phyloP scores from a whole-genome alignment of 2,113 vertebrate genomes.

The Micronycteris hirsuta region DNA sequence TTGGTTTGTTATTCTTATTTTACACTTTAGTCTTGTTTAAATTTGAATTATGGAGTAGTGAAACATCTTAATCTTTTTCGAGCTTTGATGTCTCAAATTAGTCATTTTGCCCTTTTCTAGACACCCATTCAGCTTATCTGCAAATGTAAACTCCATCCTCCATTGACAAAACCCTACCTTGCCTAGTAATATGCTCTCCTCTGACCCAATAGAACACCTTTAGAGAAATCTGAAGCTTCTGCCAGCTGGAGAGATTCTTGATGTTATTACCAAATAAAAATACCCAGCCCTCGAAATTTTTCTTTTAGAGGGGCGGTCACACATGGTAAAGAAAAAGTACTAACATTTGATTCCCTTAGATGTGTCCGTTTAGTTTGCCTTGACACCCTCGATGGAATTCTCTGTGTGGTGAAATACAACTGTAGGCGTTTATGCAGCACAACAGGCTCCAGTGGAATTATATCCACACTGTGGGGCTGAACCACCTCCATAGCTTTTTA shows the following conservation, averaged over 20 bases:
- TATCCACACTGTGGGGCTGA: background rate
- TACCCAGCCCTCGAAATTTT: background rate
- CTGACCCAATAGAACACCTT: background rate
- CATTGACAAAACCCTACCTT: background rate
- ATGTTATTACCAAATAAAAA: constrained; percentile 3
- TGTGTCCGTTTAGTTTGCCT: background rate
- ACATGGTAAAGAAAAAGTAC: background rate
- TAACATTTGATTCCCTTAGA: background rate
- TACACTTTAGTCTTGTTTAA: background rate
- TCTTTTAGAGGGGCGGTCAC: background rate
- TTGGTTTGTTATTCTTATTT: background rate
- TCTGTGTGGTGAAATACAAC: background rate
- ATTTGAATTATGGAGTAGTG: background rate
- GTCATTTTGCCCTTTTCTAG: background rate
- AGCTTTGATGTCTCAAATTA: background rate
- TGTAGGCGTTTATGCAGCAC: background rate
- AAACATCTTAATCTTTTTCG: background rate
- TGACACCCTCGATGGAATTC: background rate
- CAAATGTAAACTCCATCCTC: background rate
- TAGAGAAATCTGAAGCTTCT: background rate
- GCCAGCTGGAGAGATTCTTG: background rate
- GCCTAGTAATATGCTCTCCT: background rate
- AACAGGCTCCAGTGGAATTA: background rate
- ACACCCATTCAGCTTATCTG: background rate
- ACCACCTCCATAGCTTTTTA: background rate